Base-by-base conservation (phyloP, 1,140 invertebrate genomes). In the Leucophenga varia region DNA sequence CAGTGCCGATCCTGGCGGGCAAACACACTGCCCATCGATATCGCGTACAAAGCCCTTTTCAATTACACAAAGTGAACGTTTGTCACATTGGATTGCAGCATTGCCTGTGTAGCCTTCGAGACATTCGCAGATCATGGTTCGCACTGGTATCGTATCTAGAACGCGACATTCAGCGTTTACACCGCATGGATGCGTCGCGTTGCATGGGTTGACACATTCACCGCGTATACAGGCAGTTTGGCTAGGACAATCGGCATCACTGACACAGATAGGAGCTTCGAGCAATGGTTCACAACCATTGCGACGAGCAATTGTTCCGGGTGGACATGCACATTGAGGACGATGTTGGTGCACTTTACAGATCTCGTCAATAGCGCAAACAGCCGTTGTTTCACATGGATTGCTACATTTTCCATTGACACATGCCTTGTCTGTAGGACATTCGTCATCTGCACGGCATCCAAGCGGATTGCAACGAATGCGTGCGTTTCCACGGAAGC, bases 61-160 rank as follows among this genome's bases (percentile, higher is more conserved):
- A 12, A 84, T 76, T 35, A 81, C 78, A 58, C 89, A 91, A 20
- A 81, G 52, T 13, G 81, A 76, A 79, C 87, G 80, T 75, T 82
- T 83, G 56, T 86, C 85, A 64, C 89, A 91, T 61, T 86, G 81
- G 30, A 87, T 79, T 17, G 88, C 83, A 14, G 89, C 89, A 69
- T 90, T 89, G 72, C 89, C 89, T 73, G 83, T 84, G 69, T 89
- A 93, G 36, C 90, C 89, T 18, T 88, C 86, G n/a, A 88, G 67
- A 68, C 92, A 95, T 72, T 89, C 84, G 57, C 93, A 95, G 46
- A 90, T 84, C 89, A 94, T 91, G 12, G 91, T 93, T 59, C 88
- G 81, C 0, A 94, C 85, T 1, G 91, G 90, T 17, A 84, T 75
- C 0, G 91, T 91, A 60, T 94, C 87, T 3, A 89, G 73, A 1